phyloP scores from a whole-genome alignment of 2,888 invertebrate species.

The Emmelina monodactyla region DNA sequence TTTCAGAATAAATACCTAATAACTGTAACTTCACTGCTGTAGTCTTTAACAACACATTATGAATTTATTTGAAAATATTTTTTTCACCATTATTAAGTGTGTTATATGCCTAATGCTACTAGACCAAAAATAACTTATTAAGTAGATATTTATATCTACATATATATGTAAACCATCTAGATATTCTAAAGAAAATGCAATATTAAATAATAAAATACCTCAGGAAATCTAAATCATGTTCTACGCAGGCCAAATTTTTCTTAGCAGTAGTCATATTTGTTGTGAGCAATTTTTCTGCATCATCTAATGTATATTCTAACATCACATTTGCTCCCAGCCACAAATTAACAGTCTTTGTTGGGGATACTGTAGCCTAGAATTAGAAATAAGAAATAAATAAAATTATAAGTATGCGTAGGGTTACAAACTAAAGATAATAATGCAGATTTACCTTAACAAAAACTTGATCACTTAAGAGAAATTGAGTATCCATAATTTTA shows the following conservation, averaged over 20 bases:
- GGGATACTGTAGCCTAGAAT: slow-evolving; percentile 82
- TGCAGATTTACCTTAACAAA: slow-evolving; percentile 64
- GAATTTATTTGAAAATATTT: too few relatives aligned
- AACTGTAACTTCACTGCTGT: too few relatives aligned
- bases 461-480: slow-evolving; percentile 92
- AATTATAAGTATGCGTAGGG: slow-evolving; percentile 2
- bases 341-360: slow-evolving; percentile 86
- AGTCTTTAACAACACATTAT: too few relatives aligned
- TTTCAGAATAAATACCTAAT: not conserved
- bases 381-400: slow-evolving; percentile 4
- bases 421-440: not conserved
- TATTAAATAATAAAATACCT: slow-evolving; percentile 53
- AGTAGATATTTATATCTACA: too few relatives aligned
- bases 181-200: too few relatives aligned
- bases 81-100: too few relatives aligned
- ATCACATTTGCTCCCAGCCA: slow-evolving; percentile 95
- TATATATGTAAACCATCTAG: too few relatives aligned
- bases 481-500: slow-evolving; percentile 85
- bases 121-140: too few relatives aligned
- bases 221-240: slow-evolving; percentile 92
- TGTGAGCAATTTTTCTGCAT: slow-evolving; percentile 83
- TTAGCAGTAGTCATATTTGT: slow-evolving; percentile 87
- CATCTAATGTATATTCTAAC: slow-evolving; percentile 93
- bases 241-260: slow-evolving; percentile 83
- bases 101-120: too few relatives aligned